These are phyloP conservation scores for Panthera leo DNA, from an alignment of 2,113 vertebrate species.

Conservation along the genomic window DNA sequence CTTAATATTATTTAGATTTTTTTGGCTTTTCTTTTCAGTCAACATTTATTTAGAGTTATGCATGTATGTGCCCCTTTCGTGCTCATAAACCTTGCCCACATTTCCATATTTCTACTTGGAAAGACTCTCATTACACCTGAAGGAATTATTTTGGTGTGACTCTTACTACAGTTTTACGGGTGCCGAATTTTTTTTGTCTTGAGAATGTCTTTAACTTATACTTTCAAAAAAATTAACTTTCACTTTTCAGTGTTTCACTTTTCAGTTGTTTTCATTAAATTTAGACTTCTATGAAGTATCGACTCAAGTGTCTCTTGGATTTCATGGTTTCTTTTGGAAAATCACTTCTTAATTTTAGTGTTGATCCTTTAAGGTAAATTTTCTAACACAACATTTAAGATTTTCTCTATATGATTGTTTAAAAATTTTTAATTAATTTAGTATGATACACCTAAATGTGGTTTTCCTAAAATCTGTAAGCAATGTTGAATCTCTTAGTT, in stretches of 20 bases:
- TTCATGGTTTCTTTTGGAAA: neutral
- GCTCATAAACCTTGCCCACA: neutral
- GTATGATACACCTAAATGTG: neutral
- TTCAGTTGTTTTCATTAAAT: neutral
- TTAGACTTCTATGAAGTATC: neutral
- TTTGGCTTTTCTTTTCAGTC: neutral
- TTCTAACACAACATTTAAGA: neutral
- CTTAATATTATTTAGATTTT: neutral
- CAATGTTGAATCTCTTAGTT: neutral
- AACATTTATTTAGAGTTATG: neutral
- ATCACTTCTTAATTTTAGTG: neutral
- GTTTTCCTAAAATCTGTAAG: neutral
- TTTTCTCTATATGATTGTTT: neutral
- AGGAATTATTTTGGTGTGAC: neutral
- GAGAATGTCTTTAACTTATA: neutral
- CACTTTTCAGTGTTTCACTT: neutral
- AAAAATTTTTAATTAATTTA: neutral
- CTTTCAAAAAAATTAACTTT: neutral
- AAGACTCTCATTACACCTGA: neutral
- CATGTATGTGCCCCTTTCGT: neutral
- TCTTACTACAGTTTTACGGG: neutral
- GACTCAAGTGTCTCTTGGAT: neutral
- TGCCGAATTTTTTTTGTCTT: neutral
- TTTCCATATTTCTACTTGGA: neutral
- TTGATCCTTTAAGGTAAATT: neutral